Base-by-base conservation (phyloP, 2,797 vertebrate species). In the Gila robusta region DNA sequence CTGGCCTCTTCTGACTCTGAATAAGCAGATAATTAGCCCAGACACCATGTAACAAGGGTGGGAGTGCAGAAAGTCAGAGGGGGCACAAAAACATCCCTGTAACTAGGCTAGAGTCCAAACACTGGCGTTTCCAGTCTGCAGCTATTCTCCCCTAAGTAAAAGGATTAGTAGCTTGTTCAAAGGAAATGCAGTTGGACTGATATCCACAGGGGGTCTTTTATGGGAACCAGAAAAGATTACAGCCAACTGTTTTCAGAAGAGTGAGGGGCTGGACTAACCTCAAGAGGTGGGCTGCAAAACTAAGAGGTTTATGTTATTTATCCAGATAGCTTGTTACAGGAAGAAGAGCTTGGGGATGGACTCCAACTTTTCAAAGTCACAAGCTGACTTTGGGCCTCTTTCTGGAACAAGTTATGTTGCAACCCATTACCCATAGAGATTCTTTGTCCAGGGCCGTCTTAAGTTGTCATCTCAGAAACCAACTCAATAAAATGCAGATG, bases 161-260 rank as follows among this genome's bases (percentile, higher is more conserved):
- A 89, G 94, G 94, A 96, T 96, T 95, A 96, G 90, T 86, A 90
- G 89, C 91, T 90, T 93, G 91, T 95, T 95, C 95, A 95, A 95
- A 96, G 95, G 90, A 91, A 91, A 90, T 54, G 44, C 88, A 92
- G 93, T 93, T 93, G 94, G 92, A 91, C 92, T 54, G 90, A 91
- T 92, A 91, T 62, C 91, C 86, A 78, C 89, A 87, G 90, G 92
- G 93, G 87, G 91, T 84, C 67, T 88, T 91, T 93, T 90, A 90
- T 84, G 90, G 92, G 92, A 89, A 93, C 88, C 90, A 91, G 87
- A 92, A 87, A 89, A 94, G 94, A 96, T 96, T 95, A 94, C 94
- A 94, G 93, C 88, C 91, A 91, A 71, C 66, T 74, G 62, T 74
- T 71, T 84, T 73, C 73, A 71, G 66, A 85, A 28, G 83, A 82